Evolutionary conservation across 2,797 vertebrate species (phyloP).

Genomic region (Natrix natrix): DNA sequence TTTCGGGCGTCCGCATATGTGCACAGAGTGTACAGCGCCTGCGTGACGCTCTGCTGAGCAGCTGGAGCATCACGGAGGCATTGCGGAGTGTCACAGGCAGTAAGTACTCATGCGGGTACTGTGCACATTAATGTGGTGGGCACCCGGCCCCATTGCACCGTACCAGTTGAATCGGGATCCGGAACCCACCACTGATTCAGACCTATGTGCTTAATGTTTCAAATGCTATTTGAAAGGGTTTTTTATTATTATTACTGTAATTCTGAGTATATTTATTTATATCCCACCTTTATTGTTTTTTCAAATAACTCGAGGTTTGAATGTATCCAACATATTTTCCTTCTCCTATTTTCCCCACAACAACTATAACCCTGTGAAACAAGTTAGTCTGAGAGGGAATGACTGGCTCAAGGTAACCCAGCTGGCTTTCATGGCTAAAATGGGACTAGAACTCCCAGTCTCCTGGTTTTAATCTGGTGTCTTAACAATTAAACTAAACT

Average conservation of each 20-base stretch:
- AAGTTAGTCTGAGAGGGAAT: not conserved
- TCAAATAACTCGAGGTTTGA: not conserved
- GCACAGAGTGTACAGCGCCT: too few relatives aligned
- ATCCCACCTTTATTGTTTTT: not conserved
- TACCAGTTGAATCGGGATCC: too few relatives aligned
- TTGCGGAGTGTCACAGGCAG: too few relatives aligned
- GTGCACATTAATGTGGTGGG: too few relatives aligned
- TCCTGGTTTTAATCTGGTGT: not conserved
- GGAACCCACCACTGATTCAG: too few relatives aligned
- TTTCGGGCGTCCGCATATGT: too few relatives aligned
- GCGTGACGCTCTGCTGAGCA: too few relatives aligned
- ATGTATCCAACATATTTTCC: not conserved
- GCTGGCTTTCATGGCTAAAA: not conserved
- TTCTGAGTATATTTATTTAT: not conserved
- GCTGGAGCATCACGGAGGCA: too few relatives aligned
- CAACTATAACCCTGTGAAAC: not conserved
- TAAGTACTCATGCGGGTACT: too few relatives aligned
- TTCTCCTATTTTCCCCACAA: not conserved
- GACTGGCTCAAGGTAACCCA: not conserved
- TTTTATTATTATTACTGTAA: not conserved
- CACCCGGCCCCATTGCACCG: too few relatives aligned
- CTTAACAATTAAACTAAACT: not conserved
- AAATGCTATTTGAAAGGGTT: not conserved
- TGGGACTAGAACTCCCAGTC: not conserved
- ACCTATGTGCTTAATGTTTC: not conserved